phyloP scores from a whole-genome alignment of 2,797 vertebrate species.

The Urosaurus nigricauda region DNA sequence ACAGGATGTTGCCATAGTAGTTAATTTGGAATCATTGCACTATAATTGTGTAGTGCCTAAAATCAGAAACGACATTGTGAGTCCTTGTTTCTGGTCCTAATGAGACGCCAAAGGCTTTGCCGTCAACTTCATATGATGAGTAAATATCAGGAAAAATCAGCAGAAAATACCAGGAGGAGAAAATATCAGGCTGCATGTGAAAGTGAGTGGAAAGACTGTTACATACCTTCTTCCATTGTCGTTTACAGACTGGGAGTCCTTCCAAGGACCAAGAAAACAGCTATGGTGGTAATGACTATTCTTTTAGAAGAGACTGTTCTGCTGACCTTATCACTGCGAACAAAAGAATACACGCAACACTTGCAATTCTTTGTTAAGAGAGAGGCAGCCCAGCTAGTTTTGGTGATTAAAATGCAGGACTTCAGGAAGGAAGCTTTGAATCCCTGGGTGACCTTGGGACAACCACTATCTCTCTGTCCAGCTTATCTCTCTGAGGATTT shows the following conservation, averaged over 20 bases:
- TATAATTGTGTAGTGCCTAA: too few relatives aligned
- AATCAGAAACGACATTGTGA: neutral
- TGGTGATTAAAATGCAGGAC: neutral
- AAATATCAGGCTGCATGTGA: neutral
- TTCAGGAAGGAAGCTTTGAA: neutral
- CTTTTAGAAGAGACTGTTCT: conserved; percentile 43
- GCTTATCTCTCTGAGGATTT: neutral
- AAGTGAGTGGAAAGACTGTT: neutral
- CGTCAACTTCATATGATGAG: neutral
- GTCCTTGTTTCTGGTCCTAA: neutral
- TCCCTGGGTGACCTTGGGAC: neutral
- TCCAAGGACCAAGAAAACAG: conserved; percentile 38
- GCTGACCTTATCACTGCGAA: neutral
- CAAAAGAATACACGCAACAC: rapidly evolving
- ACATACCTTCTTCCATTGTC: neutral
- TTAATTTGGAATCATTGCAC: too few relatives aligned
- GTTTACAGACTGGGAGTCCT: neutral
- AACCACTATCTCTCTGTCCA: neutral
- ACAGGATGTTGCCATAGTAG: too few relatives aligned
- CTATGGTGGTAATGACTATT: rapidly evolving
- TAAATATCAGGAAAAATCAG: too few relatives aligned
- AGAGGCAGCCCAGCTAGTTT: neutral
- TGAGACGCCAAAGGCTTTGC: neutral
- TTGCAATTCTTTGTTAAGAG: conserved; percentile 21
- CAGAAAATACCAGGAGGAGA: too few relatives aligned